Base-by-base conservation (phyloP, 2,797 vertebrate genomes). In the Falco naumanni region DNA sequence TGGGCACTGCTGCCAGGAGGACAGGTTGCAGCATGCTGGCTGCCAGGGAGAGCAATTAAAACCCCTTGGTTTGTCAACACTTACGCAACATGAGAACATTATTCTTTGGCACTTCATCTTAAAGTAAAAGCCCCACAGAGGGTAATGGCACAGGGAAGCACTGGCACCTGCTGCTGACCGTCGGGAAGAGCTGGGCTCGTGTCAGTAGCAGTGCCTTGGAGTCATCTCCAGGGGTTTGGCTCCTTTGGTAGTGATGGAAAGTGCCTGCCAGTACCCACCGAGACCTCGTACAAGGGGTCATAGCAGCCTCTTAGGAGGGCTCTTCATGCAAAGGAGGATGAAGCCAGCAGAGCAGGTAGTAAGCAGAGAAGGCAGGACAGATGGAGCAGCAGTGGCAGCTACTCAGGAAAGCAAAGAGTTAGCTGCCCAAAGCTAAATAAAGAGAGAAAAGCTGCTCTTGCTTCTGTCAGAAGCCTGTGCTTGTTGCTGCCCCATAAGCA, bases 161-260 rank as follows among this genome's bases (percentile, higher is more conserved):
- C 65, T 16, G 65, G 66, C 37, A 54, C 39, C 54, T 6, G 5
- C 68, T 80, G 75, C 60, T 69, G 59, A 65, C 69, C 56, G 17
- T 9, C 9, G 53, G 57, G 61, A 14, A 26, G 41, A 14, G 69
- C 70, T 31, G 65, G 82, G 84, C 56, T 39, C 7, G 17, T 2
- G 48, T 21, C 3, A 2, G 7, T 2, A 15, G 37, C 28, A 4
- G 20, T 0, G 5, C 51, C 57, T 5, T 17, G 1, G 2, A 16
- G 26, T 2, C 48, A 3, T 6, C 70, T 10, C 13, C 1, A 3
- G 79, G 71, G 54, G 6, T 21, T 2, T 20, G 75, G 53, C 48
- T 64, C 13, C 66, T 41, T 2, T 0, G 5, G 33, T 0, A 21
- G 41, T 0, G 26, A n/a, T 4, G 21, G 59, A 12, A 56, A 71